These are phyloP conservation scores for Esperia sulphurella DNA, from an alignment of 2,888 invertebrate genomes.

Conservation along the genomic window DNA sequence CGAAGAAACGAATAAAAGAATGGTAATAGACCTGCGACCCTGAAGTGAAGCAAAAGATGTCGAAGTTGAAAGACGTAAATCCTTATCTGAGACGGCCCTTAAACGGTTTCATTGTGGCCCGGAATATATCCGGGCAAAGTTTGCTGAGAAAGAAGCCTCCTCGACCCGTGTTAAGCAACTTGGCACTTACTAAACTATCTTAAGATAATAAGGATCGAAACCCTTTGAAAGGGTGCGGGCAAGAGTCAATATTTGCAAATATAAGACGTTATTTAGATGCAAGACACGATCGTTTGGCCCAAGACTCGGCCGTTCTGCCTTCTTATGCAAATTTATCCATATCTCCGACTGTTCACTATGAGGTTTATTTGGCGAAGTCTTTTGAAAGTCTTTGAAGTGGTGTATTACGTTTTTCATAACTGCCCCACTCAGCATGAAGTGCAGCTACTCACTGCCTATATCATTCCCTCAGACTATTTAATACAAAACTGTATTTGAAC, in stretches of 20 bases:
- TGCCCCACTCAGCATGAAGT: conserved; percentile 47
- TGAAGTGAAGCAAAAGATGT: conserved; percentile 9
- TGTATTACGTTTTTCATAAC: conserved; percentile 73
- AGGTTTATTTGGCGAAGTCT: conserved; percentile 64
- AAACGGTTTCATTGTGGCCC: conserved; percentile 21
- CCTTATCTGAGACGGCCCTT: conserved; percentile 20
- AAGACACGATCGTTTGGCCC: conserved; percentile 65
- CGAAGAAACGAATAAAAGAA: conserved; percentile 3
- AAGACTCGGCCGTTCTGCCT: conserved; percentile 51
- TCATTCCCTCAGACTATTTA: too few relatives aligned
- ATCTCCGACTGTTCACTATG: conserved; percentile 65
- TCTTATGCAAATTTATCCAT: conserved; percentile 68
- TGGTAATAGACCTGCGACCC: conserved; percentile 5
- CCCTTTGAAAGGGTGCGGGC: conserved; percentile 66
- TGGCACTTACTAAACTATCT: conserved; percentile 63
- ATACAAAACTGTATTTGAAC: too few relatives aligned
- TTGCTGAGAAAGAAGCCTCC: conserved; percentile 34
- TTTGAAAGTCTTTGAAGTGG: conserved; percentile 53
- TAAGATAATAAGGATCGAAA: conserved; percentile 64
- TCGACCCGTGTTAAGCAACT: conserved; percentile 49
- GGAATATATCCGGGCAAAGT: conserved; percentile 24
- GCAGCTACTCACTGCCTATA: conserved; percentile 25
- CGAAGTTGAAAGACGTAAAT: conserved; percentile 16
- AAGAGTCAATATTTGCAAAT: conserved; percentile 76
- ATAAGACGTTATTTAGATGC: conserved; percentile 77